Conservation (phyloP, 92 coral and sea anemone genomes). For the Porites divaricata region DNA sequence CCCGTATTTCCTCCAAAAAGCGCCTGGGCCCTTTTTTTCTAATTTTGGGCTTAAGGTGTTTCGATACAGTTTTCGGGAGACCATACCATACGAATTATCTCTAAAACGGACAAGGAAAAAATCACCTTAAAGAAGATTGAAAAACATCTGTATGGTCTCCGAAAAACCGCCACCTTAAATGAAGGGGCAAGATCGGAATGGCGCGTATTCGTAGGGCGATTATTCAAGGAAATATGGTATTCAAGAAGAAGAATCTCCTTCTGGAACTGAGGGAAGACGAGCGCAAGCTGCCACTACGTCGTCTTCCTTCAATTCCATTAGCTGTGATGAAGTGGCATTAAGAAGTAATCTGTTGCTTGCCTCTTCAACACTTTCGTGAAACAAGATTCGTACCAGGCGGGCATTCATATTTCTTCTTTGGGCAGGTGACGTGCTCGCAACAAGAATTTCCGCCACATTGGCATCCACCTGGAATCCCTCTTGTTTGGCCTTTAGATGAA, state of each 20-base stretch:
- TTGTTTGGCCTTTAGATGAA: slow-evolving; percentile 1
- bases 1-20: too few species aligned
- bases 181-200: too few species aligned
- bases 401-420: slow-evolving; percentile 28
- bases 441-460: slow-evolving; percentile 13
- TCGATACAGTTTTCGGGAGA: too few species aligned
- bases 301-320: slow-evolving; percentile 4
- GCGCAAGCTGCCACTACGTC: not conserved
- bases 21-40: too few species aligned
- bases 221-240: too few species aligned
- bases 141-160: too few species aligned
- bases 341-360: slow-evolving; percentile 17
- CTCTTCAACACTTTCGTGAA: slow-evolving; percentile 20
- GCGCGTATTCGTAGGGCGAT: too few species aligned
- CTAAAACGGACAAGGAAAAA: too few species aligned
- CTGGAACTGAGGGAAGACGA: not conserved
- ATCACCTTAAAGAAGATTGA: too few species aligned
- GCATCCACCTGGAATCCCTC: slow-evolving; percentile 19
- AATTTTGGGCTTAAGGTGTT: too few species aligned
- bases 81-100: too few species aligned
- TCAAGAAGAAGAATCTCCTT: not conserved
- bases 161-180: too few species aligned
- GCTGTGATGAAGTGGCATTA: not conserved
- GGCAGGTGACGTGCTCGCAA: not conserved
- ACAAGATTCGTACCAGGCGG: slow-evolving; percentile 17